These are phyloP conservation scores for Ptychoptera albimana DNA, from an alignment of 2,888 invertebrate genomes.

Conservation along the genomic window DNA sequence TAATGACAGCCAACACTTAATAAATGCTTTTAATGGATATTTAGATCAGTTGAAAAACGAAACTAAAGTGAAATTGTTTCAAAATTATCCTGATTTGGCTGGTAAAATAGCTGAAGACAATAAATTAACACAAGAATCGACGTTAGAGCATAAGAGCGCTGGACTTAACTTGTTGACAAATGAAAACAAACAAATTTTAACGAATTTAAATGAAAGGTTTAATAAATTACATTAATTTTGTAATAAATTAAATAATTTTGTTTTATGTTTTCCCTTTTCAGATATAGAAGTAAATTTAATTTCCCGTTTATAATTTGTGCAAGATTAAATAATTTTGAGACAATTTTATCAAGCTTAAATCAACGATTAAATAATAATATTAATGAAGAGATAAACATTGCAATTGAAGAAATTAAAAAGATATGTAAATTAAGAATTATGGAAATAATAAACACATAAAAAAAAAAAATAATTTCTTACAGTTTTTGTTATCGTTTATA, in stretches of 20 bases:
- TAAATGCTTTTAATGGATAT: constrained; percentile 35
- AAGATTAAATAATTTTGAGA: constrained; percentile 40
- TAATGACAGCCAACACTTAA: constrained; percentile 30
- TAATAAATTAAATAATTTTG: constrained; percentile 15
- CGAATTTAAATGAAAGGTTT: constrained; percentile 27
- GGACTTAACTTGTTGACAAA: constrained; percentile 36
- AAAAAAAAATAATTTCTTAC: neutral
- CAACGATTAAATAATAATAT: constrained; percentile 35
- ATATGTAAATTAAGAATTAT: constrained; percentile 43
- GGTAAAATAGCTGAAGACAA: constrained; percentile 38
- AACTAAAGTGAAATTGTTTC: constrained; percentile 37
- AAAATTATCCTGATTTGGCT: constrained; percentile 48
- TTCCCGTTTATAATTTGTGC: constrained; percentile 56
- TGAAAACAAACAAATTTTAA: constrained; percentile 36
- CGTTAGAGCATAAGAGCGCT: constrained; percentile 38
- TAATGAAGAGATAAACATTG: constrained; percentile 37
- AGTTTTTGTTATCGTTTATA: neutral
- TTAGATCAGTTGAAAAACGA: constrained; percentile 34
- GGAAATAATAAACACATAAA: constrained; percentile 30
- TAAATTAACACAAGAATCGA: constrained; percentile 40
- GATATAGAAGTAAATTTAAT: constrained; percentile 44
- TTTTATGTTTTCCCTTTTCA: constrained; percentile 25
- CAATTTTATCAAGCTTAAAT: constrained; percentile 40
- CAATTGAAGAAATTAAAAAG: constrained; percentile 51
- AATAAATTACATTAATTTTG: constrained; percentile 15